Evolutionary conservation across 2,888 invertebrate genomes (phyloP).

Genomic region (Stegophylla sp.): DNA sequence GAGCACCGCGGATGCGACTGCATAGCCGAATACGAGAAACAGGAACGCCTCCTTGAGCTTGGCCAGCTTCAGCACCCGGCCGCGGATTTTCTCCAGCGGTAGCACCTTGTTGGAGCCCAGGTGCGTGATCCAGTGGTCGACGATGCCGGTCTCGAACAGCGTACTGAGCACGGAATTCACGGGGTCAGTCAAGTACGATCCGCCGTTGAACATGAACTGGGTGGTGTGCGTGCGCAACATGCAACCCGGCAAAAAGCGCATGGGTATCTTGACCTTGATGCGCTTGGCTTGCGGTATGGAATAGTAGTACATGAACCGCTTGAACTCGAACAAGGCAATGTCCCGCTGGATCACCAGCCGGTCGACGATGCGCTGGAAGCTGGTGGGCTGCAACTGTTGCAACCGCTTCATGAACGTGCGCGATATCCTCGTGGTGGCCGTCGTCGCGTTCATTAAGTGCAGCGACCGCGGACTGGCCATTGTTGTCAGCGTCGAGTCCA

Average conservation of each 20-base stretch:
- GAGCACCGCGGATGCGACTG: conserved; percentile 50
- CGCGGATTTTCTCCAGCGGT: conserved; percentile 60
- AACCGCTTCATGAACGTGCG: conserved; percentile 50
- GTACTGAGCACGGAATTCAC: conserved; percentile 56
- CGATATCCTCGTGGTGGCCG: conserved; percentile 37
- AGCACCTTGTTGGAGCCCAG: conserved; percentile 60
- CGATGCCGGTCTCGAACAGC: conserved; percentile 61
- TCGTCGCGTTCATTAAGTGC: conserved; percentile 58
- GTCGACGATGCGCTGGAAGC: conserved; percentile 57
- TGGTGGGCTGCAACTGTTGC: conserved; percentile 39
- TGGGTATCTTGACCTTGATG: conserved; percentile 60
- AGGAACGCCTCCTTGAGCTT: conserved; percentile 59
- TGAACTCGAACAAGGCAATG: conserved; percentile 60
- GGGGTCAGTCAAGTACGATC: conserved; percentile 58
- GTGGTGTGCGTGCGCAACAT: conserved; percentile 60
- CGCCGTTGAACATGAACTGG: conserved; percentile 60
- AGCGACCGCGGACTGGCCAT: conserved; percentile 57
- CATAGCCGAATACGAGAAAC: conserved; percentile 55
- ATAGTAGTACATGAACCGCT: conserved; percentile 60
- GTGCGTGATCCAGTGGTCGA: conserved; percentile 60
- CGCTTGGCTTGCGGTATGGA: conserved; percentile 59
- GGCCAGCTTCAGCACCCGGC: conserved; percentile 51
- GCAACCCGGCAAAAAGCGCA: conserved; percentile 61
- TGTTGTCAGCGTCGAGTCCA: conserved; percentile 52
- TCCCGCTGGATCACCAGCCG: conserved; percentile 58